These are phyloP conservation scores for Rhorus exstirpatorius DNA, from an alignment of 2,888 invertebrate species.

Conservation along the genomic window DNA sequence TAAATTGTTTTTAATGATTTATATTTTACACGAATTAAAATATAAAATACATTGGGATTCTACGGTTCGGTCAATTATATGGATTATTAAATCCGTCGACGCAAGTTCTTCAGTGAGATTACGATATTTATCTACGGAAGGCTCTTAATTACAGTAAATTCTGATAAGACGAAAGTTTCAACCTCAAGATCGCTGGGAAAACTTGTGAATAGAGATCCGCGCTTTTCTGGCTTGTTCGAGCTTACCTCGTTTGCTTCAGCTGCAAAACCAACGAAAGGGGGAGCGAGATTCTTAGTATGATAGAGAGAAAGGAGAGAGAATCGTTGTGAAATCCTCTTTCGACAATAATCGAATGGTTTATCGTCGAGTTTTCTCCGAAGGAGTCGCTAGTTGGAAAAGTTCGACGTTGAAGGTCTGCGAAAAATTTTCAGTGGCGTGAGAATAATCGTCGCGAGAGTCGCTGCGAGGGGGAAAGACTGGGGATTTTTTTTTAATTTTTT, in stretches of 20 bases:
- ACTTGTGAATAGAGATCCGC: constrained; percentile 34
- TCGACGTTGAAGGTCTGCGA: constrained; percentile 26
- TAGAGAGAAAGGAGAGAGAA: constrained; percentile 11
- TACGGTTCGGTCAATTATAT: constrained; percentile 6
- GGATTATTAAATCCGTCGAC: constrained; percentile 25
- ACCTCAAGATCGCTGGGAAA: constrained; percentile 38
- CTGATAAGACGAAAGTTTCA: constrained; percentile 44
- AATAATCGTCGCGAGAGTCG: neutral
- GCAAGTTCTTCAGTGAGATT: constrained; percentile 25
- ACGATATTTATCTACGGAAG: constrained; percentile 34
- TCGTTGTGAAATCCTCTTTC: constrained; percentile 23
- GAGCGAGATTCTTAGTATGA: neutral
- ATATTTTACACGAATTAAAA: too few relatives aligned
- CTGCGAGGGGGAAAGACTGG: neutral
- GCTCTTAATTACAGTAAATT: constrained; percentile 24
- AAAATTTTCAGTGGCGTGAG: constrained; percentile 1
- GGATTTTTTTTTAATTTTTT: neutral
- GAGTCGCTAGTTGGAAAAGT: constrained; percentile 49
- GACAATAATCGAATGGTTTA: constrained; percentile 66
- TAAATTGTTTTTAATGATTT: neutral
- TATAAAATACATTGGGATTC: too few relatives aligned
- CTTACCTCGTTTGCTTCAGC: constrained; percentile 35
- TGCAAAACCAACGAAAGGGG: constrained; percentile 2
- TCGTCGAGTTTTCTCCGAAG: constrained; percentile 44
- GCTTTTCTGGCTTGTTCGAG: constrained; percentile 26